Evolutionary conservation across 1,140 invertebrate species (phyloP).

Genomic region (Chlorops oryzae): DNA sequence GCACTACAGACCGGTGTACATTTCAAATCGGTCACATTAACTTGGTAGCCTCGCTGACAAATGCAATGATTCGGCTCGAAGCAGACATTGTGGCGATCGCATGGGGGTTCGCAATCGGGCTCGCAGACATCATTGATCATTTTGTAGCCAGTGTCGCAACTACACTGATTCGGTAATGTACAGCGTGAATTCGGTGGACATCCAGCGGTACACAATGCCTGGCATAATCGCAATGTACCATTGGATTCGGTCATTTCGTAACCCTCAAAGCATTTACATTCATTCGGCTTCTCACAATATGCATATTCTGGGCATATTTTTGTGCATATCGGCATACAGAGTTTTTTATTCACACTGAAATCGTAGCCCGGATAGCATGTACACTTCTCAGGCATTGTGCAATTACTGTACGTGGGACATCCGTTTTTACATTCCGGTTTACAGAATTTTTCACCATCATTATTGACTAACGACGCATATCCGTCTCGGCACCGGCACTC

Average conservation of each 20-base stretch:
- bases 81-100: conserved; percentile 52
- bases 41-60: conserved; percentile 51
- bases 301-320: conserved; percentile 51
- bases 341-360: background rate
- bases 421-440: conserved; percentile 1
- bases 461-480: conserved; percentile 3
- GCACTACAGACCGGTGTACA: conserved; percentile 30
- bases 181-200: too few relatives aligned
- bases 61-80: conserved; percentile 51
- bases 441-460: background rate
- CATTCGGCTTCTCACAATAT: conserved; percentile 51
- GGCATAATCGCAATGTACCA: too few relatives aligned
- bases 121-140: background rate
- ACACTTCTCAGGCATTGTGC: conserved; percentile 10
- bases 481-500: conserved; percentile 2
- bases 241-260: conserved; percentile 34
- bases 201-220: too few relatives aligned
- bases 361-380: conserved; percentile 8
- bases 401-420: conserved; percentile 7
- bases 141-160: background rate
- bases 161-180: conserved; percentile 29
- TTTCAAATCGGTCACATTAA: background rate
- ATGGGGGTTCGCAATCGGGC: conserved; percentile 30
- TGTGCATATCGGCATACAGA: conserved; percentile 42
- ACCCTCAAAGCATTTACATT: conserved; percentile 42